Evolutionary conservation across 2,113 vertebrate genomes (phyloP).

Genomic region (Piaya cayana): DNA sequence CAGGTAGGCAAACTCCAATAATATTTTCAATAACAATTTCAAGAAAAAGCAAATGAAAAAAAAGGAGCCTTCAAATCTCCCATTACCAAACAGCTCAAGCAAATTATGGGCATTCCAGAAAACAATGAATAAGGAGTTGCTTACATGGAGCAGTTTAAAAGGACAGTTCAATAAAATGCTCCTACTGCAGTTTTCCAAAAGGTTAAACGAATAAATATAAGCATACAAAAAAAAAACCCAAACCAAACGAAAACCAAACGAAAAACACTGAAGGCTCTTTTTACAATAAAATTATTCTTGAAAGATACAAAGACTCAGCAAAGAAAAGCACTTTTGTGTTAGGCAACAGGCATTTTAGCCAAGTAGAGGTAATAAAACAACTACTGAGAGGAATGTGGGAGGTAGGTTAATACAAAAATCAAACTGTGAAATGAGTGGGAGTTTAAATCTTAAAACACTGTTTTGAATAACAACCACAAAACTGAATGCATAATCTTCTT

Average conservation of each 20-base stretch:
- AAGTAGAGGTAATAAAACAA: conserved; percentile 34
- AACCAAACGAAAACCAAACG: background rate
- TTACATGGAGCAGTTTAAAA: background rate
- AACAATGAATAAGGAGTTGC: background rate
- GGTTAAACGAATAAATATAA: background rate
- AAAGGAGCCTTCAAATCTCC: background rate
- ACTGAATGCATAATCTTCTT: background rate
- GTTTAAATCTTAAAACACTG: background rate
- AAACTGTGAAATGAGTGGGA: background rate
- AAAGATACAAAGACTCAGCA: background rate
- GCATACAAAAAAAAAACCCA: background rate
- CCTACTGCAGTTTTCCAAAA: background rate
- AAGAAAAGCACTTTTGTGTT: background rate
- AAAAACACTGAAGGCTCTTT: background rate
- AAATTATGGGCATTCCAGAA: background rate
- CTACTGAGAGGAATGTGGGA: background rate
- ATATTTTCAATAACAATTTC: background rate
- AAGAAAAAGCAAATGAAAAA: background rate
- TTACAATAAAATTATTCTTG: background rate
- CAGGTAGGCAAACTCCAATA: background rate
- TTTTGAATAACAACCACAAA: conserved; percentile 21
- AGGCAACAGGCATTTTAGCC: background rate
- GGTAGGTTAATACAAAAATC: background rate
- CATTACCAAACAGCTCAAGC: background rate
- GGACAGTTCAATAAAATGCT: background rate